Evolutionary conservation across 2,797 vertebrate genomes (phyloP), one percentile per base, ranked within the genome.

Genomic region (Vireo griseus): DNA sequence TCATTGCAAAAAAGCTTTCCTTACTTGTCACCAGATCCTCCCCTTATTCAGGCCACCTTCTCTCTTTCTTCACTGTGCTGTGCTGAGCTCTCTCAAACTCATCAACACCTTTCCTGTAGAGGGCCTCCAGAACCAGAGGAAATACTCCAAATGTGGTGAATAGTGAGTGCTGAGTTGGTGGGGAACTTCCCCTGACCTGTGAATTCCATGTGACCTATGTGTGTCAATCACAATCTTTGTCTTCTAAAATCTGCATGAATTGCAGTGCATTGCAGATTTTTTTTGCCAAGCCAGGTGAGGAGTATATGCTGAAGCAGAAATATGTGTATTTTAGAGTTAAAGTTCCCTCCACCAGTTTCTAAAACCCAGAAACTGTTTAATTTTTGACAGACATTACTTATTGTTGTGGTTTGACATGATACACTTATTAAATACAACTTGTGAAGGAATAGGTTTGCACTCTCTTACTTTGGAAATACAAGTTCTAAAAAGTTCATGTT

Each of bases 31-130:
- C 15, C 45, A 73, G 31, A 59, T 6, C 2, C 5, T 57, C 9
- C 8, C 33, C 42, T 61, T 20, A 62, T 63, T 69, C 31, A 73
- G 48, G 16, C 22, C 65, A 39, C 4, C 2, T 20, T 76, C 25
- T 62, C 25, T 58, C 0, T 0, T 50, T 75, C 67, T 57, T 47
- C 63, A 45, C 0, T 0, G 51, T 8, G 26, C 31, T 58, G 5
- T 22, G 37, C 37, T 86, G 51, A 85, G 26, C n/a, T 69, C 50
- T 40, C 11, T 31, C 42, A 39, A 19, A n/a, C 15, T 73, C 48
- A 62, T 42, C 44, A n/a, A 51, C 65, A 55, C 13, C 42, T 77
- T 63, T 48, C 16, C 33, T 26, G 18, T 5, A 13, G 25, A 57
- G 48, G 29, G 37, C 11, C 35, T 72, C 63, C 79, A 73, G 40